phyloP scores from a whole-genome alignment of 2,113 vertebrate species.

The Lasiurus cinereus region DNA sequence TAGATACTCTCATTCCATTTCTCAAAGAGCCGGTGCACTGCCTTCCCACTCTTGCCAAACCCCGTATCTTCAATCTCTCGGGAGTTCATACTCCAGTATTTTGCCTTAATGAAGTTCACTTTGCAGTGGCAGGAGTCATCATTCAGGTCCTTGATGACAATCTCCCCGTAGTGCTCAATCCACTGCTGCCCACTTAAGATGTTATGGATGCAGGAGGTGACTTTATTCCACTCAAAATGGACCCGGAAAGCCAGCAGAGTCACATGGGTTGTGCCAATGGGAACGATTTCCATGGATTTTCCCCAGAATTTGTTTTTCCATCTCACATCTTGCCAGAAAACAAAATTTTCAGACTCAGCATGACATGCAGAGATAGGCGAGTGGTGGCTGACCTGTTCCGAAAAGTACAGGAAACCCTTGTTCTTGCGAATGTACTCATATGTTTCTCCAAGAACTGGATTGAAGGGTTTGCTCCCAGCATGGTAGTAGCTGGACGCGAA shows the following conservation, averaged over 20 bases:
- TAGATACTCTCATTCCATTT: too few relatives aligned
- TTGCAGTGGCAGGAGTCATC: conserved; percentile 95
- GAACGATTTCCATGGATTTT: conserved; percentile 99
- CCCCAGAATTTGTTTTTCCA: conserved; percentile 99
- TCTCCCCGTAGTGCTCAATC: conserved; percentile 99
- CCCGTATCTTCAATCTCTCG: too few relatives aligned
- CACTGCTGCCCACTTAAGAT: conserved; percentile 98
- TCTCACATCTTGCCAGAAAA: conserved; percentile 98
- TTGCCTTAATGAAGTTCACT: conserved; percentile 96
- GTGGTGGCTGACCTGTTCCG: conserved; percentile 96
- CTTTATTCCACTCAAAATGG: conserved; percentile 99
- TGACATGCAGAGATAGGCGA: conserved; percentile 98
- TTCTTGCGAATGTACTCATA: too few relatives aligned
- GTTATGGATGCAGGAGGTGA: conserved; percentile 99
- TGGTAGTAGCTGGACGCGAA: too few relatives aligned
- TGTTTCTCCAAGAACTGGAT: too few relatives aligned
- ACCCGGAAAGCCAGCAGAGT: conserved; percentile 93
- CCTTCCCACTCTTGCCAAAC: too few relatives aligned
- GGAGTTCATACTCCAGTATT: too few relatives aligned
- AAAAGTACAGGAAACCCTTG: too few relatives aligned
- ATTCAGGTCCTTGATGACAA: conserved; percentile 94
- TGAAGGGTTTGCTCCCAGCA: too few relatives aligned
- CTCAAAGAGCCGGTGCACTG: too few relatives aligned
- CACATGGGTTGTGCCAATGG: conserved; percentile 95
- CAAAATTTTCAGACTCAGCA: conserved; percentile 96